Base-by-base conservation (phyloP, 2,113 vertebrate genomes). In the Elanoides forficatus region DNA sequence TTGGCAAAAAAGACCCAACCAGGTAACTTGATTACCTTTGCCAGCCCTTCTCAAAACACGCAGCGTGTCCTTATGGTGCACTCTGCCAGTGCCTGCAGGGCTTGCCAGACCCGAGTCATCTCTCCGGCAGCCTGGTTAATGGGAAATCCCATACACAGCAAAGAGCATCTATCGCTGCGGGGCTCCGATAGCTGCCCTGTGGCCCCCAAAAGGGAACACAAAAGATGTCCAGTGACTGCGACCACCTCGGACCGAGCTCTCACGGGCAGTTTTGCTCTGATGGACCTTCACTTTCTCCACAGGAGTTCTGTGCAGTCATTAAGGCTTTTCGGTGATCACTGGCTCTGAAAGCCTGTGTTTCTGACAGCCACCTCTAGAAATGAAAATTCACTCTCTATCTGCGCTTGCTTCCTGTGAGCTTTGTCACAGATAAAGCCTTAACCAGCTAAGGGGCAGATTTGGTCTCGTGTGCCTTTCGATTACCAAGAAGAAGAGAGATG, bases 171-270 rank as follows among this genome's bases (percentile, higher is more conserved):
- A 0, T 14, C 1, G 6, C 40, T 29, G 7, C 47, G 20, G 63
- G 10, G 16, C 55, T 40, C 71, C 9, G 0, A 11, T 1, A 48
- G 63, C 55, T 4, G 40, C 47, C 47, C 71, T 2, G 20, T 3
- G 40, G 47, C 40, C 47, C n/a, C 47, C 80, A 25, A 18, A 50
- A 58, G 27, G 78, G 13, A 52, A 36, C 26, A 32, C 9, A 22
- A 15, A 30, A 26, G 40, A 25, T 12, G 29, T 15, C 29, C 27
- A 16, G 53, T 13, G 62, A 13, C 62, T 9, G 79, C 5, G 27
- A 34, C 45, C 20, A 5, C 47, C 80, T 42, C 11, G 0, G 30
- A 15, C 48, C 4, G 14, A 70, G 55, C 7, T 70, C 34, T 15
- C 62, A 7, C 0, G 1, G 27, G 38, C 19, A n/a, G 55, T 7